A percentile compares a stretch with the other conserved stretches of the same genome.
These are phyloP conservation scores for Cheilosia soror DNA, from an alignment of 2,888 invertebrate species.

Conservation along the genomic window DNA sequence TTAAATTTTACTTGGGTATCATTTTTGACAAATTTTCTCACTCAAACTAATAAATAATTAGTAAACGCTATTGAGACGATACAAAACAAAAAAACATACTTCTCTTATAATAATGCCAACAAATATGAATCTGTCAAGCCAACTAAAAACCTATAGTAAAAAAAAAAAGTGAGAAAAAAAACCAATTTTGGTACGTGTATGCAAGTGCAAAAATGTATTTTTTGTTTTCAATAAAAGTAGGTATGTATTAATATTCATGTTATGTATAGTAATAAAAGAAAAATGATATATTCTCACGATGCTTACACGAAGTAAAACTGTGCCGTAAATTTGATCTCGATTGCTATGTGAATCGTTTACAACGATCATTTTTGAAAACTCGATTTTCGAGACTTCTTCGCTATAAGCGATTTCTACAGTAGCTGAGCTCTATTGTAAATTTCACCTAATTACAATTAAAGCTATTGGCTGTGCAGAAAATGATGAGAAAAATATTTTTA, in stretches of 20 bases:
- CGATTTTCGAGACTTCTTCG: slow-evolving; percentile 1
- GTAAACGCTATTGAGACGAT: no score
- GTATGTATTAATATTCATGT: slow-evolving; percentile 13
- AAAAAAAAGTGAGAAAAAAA: not conserved
- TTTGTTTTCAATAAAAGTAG: slow-evolving; percentile 27
- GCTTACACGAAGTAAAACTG: slow-evolving; percentile 8
- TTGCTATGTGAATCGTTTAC: slow-evolving; percentile 16
- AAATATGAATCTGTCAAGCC: no score
- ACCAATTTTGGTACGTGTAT: not conserved
- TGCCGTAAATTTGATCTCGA: not conserved
- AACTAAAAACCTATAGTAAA: not conserved
- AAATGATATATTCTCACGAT: slow-evolving; percentile 8
- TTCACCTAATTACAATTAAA: slow-evolving; percentile 30
- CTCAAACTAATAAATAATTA: not conserved
- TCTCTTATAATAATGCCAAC: no score
- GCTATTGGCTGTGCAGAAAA: slow-evolving; percentile 46
- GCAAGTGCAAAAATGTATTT: not conserved
- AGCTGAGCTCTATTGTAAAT: slow-evolving; percentile 34
- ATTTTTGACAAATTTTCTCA: no score
- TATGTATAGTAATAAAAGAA: slow-evolving; percentile 20
- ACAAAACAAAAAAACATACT: no score
- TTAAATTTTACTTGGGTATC: no score
- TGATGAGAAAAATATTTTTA: slow-evolving; percentile 27
- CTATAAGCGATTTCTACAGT: slow-evolving; percentile 17
- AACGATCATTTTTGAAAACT: not conserved